Evolutionary conservation across 2,797 vertebrate species (phyloP), one percentile per base, ranked within the genome.

Genomic region (Myotis planiceps): DNA sequence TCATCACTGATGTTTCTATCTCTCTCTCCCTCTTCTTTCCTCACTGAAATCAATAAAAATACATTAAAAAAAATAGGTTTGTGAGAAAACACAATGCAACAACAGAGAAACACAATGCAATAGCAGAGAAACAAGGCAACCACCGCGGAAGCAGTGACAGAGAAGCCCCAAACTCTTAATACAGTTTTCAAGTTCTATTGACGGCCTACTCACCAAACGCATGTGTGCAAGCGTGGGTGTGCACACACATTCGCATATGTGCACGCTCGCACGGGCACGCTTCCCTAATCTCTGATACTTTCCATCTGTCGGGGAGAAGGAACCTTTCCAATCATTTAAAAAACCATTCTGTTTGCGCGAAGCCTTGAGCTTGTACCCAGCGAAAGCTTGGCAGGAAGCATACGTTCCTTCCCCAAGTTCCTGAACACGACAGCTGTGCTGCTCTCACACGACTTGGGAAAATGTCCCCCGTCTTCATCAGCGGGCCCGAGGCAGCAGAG

Each of bases 361-460:
- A 95, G 91, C 89, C 96, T 72, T 90, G 93, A 78, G 94, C 92
- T 89, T 86, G 21, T 90, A 95, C 93, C 93, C 93, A 79, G 81
- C 25, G 83, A 96, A 96, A 95, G 95, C 95, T 97, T 98, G 97
- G 96, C 97, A 97, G 97, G 93, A 96, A 98, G 93, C 97, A 97
- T 97, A 98, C 97, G 97, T 91, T 98, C 90, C 96, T 90, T 60
- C 58, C 93, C 97, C 65, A 66, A 97, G 96, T 93, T 97, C 97
- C 93, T 86, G 95, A 93, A 97, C 94, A 95, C 39, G 92, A 96
- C 97, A 97, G 97, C 96, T 97, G 96, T 84, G 96, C 96, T 93
- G 90, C 96, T 91, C 87, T 95, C 95, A 76, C 96, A 95, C 95
- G 96, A 96, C 96, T 97, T 80, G 78, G 94, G 92, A 90, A 96